Conservation (phyloP, 2,888 invertebrate species). For the Maniola hyperantus region DNA sequence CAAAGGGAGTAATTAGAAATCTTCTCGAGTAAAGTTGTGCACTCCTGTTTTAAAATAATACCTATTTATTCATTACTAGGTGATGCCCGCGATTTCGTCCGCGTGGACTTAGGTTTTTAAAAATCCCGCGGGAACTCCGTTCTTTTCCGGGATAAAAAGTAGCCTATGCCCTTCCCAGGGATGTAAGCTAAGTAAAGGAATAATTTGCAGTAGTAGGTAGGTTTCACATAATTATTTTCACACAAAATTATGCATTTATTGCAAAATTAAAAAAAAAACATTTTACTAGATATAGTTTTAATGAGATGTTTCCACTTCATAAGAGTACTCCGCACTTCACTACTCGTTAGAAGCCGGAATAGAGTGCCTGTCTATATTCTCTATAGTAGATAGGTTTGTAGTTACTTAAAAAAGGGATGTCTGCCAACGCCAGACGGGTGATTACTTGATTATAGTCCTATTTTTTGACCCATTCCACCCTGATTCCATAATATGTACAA, state of each 20-base stretch:
- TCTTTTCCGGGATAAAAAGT: too few species aligned
- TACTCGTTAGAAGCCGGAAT: conserved; percentile 8
- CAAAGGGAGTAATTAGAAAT: not conserved
- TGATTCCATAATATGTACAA: not conserved
- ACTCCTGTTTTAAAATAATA: not conserved
- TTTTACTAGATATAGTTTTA: conserved; percentile 1
- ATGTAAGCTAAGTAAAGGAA: too few species aligned
- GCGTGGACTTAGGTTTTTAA: too few species aligned
- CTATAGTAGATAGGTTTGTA: not conserved
- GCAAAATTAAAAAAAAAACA: not conserved
- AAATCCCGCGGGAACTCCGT: too few species aligned
- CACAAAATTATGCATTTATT: too few species aligned
- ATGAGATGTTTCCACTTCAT: conserved; percentile 21
- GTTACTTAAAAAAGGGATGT: not conserved
- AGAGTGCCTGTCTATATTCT: conserved; percentile 2
- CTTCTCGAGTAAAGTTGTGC: not conserved
- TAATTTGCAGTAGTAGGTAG: too few species aligned
- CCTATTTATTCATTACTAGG: not conserved
- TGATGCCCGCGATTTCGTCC: too few species aligned
- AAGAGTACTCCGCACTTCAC: conserved; percentile 14
- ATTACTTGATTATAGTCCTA: not conserved
- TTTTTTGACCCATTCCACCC: conserved; percentile 1
- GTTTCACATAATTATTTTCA: too few species aligned
- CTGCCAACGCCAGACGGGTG: conserved; percentile 10
- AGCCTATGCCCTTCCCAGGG: too few species aligned